Percentiles rank a stretch among this genome's conserved stretches.
phyloP scores from a whole-genome alignment of 2,797 vertebrate genomes.

The Oreortyx pictus region DNA sequence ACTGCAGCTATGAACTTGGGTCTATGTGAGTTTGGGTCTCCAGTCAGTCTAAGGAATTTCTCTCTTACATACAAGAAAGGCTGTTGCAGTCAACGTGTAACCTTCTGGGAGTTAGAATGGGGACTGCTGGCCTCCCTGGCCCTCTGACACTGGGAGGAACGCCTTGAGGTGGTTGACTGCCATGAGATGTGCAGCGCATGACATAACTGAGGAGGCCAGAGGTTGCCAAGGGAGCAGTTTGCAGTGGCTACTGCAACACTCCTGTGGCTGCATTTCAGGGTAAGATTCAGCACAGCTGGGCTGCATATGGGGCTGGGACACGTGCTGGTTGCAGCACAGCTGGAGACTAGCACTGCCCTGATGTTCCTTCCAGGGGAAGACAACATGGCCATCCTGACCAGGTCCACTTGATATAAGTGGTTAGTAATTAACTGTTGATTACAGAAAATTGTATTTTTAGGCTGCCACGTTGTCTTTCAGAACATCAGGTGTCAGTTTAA shows the following conservation, averaged over 20 bases:
- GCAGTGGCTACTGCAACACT: neutral
- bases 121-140: neutral
- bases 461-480: constrained; percentile 12
- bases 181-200: rapidly evolving
- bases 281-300: neutral
- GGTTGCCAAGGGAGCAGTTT: rapidly evolving
- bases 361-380: neutral
- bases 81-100: neutral
- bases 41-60: neutral
- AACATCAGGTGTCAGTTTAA: neutral
- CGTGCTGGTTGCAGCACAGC: neutral
- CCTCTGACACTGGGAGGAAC: neutral
- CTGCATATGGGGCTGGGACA: neutral
- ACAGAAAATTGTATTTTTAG: neutral
- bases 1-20: neutral
- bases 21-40: neutral
- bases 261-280: neutral
- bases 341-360: neutral
- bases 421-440: constrained; percentile 20
- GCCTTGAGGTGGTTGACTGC: neutral
- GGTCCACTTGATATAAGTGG: neutral
- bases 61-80: neutral
- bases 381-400: neutral
- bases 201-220: rapidly evolving
- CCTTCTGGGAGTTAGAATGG: neutral